These are phyloP conservation scores for western clawed frog (Xenopus tropicalis) DNA, from an alignment of 2,113 vertebrate genomes.

Conservation along the genomic window DNA sequence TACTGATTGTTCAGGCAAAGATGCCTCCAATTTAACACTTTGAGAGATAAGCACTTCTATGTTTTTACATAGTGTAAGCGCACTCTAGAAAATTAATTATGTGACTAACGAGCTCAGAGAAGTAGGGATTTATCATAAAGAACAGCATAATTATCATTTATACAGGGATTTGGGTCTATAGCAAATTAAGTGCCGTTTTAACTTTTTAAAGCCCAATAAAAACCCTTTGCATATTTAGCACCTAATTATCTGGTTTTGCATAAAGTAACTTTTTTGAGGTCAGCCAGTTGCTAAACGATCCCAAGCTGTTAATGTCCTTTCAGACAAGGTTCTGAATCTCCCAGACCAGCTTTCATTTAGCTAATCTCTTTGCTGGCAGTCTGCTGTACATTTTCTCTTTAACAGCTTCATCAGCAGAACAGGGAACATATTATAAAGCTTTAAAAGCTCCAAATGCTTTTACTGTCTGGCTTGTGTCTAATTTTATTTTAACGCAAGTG, in stretches of 20 bases:
- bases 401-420: neutral
- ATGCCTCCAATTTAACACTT: neutral
- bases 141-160: constrained; percentile 3
- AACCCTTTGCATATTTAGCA: constrained; percentile 13
- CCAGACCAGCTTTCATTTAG: neutral
- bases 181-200: neutral
- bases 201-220: constrained; percentile 17
- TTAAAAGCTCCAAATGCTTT: constrained; percentile 7
- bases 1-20: neutral
- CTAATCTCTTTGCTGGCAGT: constrained; percentile 17
- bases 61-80: neutral
- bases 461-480: neutral
- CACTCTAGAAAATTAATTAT: constrained; percentile 6
- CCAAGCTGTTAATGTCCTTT: neutral
- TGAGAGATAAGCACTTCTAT: neutral
- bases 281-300: neutral
- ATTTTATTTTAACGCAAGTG: neutral
- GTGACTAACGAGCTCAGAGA: neutral
- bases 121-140: neutral
- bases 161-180: neutral
- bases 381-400: neutral
- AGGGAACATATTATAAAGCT: neutral
- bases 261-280: neutral
- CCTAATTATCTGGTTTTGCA: constrained; percentile 5
- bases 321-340: neutral